Conservation (phyloP, 2,797 vertebrate species). For the Agapornis canus region DNA sequence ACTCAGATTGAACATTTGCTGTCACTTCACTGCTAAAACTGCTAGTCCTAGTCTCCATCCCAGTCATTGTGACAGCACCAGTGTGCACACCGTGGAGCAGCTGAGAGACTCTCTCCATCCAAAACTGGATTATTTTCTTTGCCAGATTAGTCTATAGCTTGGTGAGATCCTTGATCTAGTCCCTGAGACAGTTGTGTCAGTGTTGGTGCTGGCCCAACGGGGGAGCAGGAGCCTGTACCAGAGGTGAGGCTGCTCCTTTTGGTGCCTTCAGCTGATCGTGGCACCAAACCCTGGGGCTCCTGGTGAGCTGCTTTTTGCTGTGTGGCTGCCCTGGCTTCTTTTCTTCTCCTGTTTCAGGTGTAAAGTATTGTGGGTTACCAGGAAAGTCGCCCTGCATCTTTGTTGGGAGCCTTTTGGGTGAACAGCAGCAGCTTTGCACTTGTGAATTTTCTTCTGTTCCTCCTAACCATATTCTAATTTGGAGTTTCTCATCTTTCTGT, state of each 20-base stretch:
- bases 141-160: neutral
- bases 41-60: neutral
- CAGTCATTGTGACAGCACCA: neutral
- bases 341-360: neutral
- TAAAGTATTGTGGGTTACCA: neutral
- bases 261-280: neutral
- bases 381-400: neutral
- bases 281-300: neutral
- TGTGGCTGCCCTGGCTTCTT: neutral
- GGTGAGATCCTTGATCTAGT: neutral
- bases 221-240: neutral
- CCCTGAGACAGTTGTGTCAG: neutral
- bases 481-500: conserved; percentile 66
- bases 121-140: neutral
- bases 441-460: conserved; percentile 56
- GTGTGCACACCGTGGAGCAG: neutral
- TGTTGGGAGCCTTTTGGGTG: conserved; percentile 29
- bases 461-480: conserved; percentile 62
- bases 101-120: accelerated
- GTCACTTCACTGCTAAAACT: neutral
- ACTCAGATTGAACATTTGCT: neutral
- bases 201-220: neutral
- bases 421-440: conserved; percentile 55
- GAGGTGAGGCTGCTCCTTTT: neutral
- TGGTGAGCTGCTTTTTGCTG: neutral